phyloP scores from a whole-genome alignment of 92 coral and sea anemone species.

The Galaxea fascicularis region DNA sequence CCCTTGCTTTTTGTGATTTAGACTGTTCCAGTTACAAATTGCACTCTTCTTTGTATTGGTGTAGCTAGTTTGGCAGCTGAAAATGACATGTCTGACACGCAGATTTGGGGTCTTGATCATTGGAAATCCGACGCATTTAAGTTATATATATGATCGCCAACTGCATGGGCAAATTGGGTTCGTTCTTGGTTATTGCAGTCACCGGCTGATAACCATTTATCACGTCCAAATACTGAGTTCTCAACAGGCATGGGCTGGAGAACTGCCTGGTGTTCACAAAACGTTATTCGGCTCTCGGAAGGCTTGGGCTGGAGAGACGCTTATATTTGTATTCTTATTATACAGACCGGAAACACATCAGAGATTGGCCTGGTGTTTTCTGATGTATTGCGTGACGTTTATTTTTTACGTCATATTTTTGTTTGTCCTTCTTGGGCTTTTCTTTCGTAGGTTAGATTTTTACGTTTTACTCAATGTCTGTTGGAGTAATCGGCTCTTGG shows the following conservation, averaged over 20 bases:
- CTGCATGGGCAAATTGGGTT: slow-evolving; percentile 38
- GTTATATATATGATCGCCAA: slow-evolving; percentile 34
- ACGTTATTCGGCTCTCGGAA: slow-evolving; percentile 8
- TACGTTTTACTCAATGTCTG: slow-evolving; percentile 2
- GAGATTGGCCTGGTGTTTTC: slow-evolving; percentile 44
- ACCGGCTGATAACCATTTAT: slow-evolving; percentile 21
- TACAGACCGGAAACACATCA: slow-evolving; percentile 30
- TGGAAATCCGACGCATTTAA: slow-evolving; percentile 46
- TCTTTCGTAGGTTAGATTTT: background rate
- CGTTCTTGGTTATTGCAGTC: slow-evolving; percentile 35
- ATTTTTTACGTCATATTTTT: background rate
- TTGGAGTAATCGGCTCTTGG: slow-evolving; percentile 10
- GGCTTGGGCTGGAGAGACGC: slow-evolving; percentile 4
- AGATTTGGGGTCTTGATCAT: slow-evolving; percentile 39
- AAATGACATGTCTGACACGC: slow-evolving; percentile 41
- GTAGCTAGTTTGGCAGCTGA: slow-evolving; percentile 31
- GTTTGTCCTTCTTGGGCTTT: background rate
- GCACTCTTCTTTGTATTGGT: slow-evolving; percentile 32
- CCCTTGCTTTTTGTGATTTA: slow-evolving; percentile 37
- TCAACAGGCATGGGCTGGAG: too few species aligned
- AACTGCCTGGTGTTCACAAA: slow-evolving; percentile 9
- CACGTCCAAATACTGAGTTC: slow-evolving; percentile 16
- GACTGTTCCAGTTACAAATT: slow-evolving; percentile 35
- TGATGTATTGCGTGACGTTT: too few species aligned
- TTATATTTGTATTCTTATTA: background rate